A percentile compares a stretch with the other conserved stretches of the same genome.
Evolutionary conservation across 1,140 invertebrate species (phyloP).

Genomic region (Trachymyrmex cornetzi): DNA sequence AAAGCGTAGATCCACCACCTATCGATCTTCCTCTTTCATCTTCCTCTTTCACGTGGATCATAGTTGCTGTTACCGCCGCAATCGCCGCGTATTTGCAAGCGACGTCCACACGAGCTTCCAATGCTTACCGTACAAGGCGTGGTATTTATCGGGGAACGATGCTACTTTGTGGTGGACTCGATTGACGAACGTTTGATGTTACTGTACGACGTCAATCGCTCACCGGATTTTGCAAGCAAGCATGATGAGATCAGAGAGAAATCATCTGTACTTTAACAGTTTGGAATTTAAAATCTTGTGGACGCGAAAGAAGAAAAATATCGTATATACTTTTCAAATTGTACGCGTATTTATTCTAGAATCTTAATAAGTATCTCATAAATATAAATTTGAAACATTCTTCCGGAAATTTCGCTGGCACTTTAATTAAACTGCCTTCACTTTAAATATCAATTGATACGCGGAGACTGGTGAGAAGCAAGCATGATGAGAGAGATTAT

Average conservation of each 20-base stretch:
- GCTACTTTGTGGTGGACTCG: constrained; percentile 4
- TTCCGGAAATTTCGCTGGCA: not conserved
- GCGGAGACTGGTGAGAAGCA: not conserved
- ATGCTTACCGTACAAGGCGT: constrained; percentile 47
- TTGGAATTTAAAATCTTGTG: not conserved
- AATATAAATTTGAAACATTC: not conserved
- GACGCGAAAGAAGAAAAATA: not conserved
- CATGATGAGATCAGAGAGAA: constrained; percentile 26
- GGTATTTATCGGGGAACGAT: constrained; percentile 42
- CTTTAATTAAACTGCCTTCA: constrained; percentile 4
- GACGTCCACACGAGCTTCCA: constrained; percentile 11
- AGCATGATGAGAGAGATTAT: not conserved
- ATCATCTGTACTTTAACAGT: constrained; percentile 9
- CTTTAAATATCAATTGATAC: constrained; percentile 18
- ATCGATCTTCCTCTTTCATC: constrained; percentile 59
- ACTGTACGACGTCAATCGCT: constrained; percentile 17
- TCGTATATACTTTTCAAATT: not conserved
- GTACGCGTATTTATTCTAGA: not conserved
- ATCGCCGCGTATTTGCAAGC: constrained; percentile 50
- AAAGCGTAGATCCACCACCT: constrained; percentile 1
- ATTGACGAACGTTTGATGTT: constrained; percentile 47
- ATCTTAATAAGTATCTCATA: constrained; percentile 1
- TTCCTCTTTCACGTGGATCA: not conserved
- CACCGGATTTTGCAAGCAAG: constrained; percentile 3
- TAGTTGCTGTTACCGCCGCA: constrained; percentile 18